phyloP scores from a whole-genome alignment of 2,888 invertebrate genomes.

The Theristus sp. region DNA sequence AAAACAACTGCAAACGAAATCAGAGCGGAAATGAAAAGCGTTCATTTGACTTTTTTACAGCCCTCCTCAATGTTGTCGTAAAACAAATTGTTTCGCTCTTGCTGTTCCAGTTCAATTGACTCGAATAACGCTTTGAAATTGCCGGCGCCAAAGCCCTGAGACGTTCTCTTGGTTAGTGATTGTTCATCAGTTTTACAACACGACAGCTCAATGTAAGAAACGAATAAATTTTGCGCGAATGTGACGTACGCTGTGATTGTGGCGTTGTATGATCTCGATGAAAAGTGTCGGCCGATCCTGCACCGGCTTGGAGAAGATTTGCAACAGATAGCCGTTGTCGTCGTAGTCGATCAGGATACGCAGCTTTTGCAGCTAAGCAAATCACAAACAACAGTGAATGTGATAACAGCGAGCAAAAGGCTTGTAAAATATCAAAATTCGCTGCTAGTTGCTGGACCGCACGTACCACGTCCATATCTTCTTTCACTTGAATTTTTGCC shows the following conservation, averaged over 20 bases:
- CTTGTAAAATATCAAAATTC: no score
- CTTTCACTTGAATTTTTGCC: conserved; percentile 60
- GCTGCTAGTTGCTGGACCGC: no score
- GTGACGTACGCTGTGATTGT: conserved; percentile 50
- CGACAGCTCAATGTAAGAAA: no score
- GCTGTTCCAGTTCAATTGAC: conserved; percentile 87
- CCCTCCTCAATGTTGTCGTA: conserved; percentile 18
- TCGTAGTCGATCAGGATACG: conserved; percentile 93
- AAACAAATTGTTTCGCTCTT: conserved; percentile 75
- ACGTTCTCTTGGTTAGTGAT: no score
- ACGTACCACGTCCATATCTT: conserved; percentile 54
- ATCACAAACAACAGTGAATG: no score
- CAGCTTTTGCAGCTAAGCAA: conserved; percentile 47
- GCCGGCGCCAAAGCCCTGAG: conserved; percentile 97
- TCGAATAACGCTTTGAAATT: conserved; percentile 96
- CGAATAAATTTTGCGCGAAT: no score
- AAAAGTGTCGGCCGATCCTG: conserved; percentile 93
- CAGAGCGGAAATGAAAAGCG: no score
- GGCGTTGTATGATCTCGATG: conserved; percentile 83
- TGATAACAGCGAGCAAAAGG: no score
- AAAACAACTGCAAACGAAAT: no score
- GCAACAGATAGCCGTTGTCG: conserved; percentile 85
- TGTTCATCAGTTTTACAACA: no score
- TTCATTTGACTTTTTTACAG: not conserved
- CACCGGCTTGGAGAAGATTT: conserved; percentile 60